Percentiles rank a stretch among this genome's conserved stretches.
phyloP scores from a whole-genome alignment of 2,888 invertebrate species.

The Epistrophe eligans region DNA sequence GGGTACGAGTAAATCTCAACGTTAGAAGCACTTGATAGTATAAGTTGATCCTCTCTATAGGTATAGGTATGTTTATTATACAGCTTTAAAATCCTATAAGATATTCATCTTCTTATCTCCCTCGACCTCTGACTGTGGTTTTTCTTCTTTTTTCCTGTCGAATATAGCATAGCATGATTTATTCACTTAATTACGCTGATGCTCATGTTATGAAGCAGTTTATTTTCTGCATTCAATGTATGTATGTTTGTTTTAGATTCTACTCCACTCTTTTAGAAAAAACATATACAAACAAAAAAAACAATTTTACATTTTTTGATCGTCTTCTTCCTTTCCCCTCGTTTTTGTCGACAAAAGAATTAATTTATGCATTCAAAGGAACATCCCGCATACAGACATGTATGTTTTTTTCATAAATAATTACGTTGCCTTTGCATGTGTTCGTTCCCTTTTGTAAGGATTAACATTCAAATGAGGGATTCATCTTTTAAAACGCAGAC shows the following conservation, averaged over 20 bases:
- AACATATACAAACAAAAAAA: background rate
- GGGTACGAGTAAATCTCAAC: too few relatives aligned
- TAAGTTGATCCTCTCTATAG: background rate
- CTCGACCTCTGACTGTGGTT: slow-evolving; percentile 24
- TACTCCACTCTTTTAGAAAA: background rate
- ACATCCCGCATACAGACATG: background rate
- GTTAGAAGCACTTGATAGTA: too few relatives aligned
- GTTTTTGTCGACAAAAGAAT: background rate
- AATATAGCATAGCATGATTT: slow-evolving; percentile 22
- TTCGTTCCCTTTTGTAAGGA: slow-evolving; percentile 11
- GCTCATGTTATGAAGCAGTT: slow-evolving; percentile 17
- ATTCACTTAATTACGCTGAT: slow-evolving; percentile 59
- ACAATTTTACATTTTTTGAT: background rate
- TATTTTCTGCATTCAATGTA: background rate
- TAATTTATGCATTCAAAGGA: slow-evolving; percentile 37
- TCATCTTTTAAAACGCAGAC: background rate
- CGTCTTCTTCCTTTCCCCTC: background rate
- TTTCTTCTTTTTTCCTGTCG: slow-evolving; percentile 26
- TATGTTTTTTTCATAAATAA: slow-evolving; percentile 49
- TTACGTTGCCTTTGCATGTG: slow-evolving; percentile 32
- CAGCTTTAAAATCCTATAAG: background rate
- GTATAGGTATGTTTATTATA: background rate
- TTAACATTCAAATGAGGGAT: slow-evolving; percentile 14
- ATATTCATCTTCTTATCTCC: background rate
- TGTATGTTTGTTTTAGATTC: background rate